phyloP scores from a whole-genome alignment of 2,797 vertebrate genomes.

The Thaleichthys pacificus region DNA sequence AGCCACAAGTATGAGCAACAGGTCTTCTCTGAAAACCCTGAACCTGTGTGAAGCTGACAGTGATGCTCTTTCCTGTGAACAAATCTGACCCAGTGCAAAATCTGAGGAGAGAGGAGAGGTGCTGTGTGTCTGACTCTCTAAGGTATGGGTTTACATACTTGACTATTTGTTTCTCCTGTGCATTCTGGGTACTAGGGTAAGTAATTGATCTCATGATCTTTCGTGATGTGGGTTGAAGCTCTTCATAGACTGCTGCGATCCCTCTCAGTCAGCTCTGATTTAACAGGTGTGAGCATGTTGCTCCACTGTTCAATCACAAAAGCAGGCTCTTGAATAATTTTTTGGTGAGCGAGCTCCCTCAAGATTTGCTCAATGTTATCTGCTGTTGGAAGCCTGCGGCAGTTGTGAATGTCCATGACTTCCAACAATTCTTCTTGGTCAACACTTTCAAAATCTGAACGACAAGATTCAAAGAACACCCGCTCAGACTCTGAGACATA shows the following conservation, averaged over 20 bases:
- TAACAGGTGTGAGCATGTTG: not conserved
- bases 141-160: conserved; percentile 30
- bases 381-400: conserved; percentile 24
- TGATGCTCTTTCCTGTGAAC: conserved; percentile 25
- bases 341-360: conserved; percentile 17
- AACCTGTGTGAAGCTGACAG: conserved; percentile 20
- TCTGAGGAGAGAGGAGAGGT: conserved; percentile 24
- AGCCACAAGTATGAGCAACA: conserved; percentile 33
- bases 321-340: conserved; percentile 24
- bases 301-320: conserved; percentile 23
- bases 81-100: conserved; percentile 34
- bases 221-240: conserved; percentile 23
- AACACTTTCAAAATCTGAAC: conserved; percentile 39
- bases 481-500: conserved; percentile 37
- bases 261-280: conserved; percentile 20
- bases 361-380: conserved; percentile 19
- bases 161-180: conserved; percentile 21
- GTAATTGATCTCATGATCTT: conserved; percentile 29
- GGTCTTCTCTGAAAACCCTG: conserved; percentile 25
- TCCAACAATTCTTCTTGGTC: conserved; percentile 30
- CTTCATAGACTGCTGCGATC: conserved; percentile 19
- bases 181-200: conserved; percentile 18
- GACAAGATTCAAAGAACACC: conserved; percentile 38
- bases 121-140: conserved; percentile 28
- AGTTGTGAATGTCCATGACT: conserved; percentile 33